Evolutionary conservation across 2,797 vertebrate genomes (phyloP), one percentile per base, ranked within the genome.

Genomic region (Pteronotus mesoamericanus): DNA sequence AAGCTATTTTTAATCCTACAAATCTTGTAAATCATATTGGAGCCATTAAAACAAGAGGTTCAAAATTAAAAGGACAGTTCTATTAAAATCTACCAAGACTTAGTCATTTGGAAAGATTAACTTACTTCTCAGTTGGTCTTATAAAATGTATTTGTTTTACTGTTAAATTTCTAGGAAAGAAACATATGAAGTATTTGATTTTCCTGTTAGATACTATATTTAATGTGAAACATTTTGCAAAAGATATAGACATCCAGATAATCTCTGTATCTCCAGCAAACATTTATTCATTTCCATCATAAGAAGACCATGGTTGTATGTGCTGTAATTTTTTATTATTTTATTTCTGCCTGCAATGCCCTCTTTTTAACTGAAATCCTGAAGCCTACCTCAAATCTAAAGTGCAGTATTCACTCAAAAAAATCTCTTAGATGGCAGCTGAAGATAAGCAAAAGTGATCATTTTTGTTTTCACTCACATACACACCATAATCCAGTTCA

Each of bases 1-100:
- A 97, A 96, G 69, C 79, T 98, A 86, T 98, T 98, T 98, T 90
- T 97, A 98, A 98, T 96, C 92, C 93, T 93, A 95, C 87, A 97
- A 89, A 88, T 98, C 97, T 98, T 98, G 16, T 95, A 96, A 98
- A 98, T 98, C 98, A 61, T 96, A 97, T 95, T 79, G 91, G 74
- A 98, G 90, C 94, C 97, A 98, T 98, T 98, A 32, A 64, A 59
- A 97, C 97, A 97, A 94, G 75, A 84, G 15, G 16, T 71, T 95
- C 89, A 90, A 94, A 88, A 95, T 94, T 85, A 89, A 42, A 91
- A 94, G 48, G 24, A 4, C 37, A 42, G 26, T 89, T 86, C 29
- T 93, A 96, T 96, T 78, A 92, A 57, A 78, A 75, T 94, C 37
- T 87, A 82, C 24, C 39, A 93, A 69, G 69, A 82, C 39, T 64